A percentile compares a stretch with the other conserved stretches of the same genome.
Evolutionary conservation across 2,888 invertebrate species (phyloP).

Genomic region (Aelia acuminata): DNA sequence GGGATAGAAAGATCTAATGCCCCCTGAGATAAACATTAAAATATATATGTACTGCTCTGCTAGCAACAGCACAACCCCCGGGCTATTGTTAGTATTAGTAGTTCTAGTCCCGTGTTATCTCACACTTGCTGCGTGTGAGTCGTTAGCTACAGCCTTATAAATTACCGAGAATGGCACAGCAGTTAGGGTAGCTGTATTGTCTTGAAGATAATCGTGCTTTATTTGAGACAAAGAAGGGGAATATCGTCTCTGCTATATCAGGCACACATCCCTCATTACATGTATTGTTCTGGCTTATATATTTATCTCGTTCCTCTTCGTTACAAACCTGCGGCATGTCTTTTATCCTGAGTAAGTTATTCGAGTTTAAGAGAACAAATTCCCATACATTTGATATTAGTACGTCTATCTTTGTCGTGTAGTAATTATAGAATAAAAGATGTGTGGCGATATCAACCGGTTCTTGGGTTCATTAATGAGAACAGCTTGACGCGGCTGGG

Average conservation of each 20-base stretch:
- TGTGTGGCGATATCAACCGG: no score
- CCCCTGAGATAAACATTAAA: slow-evolving; percentile 4
- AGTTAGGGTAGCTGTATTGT: neutral
- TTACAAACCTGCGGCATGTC: neutral
- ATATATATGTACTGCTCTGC: neutral
- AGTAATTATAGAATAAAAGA: no score
- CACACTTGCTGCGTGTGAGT: neutral
- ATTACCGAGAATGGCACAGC: neutral
- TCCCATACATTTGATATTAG: no score
- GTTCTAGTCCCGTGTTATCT: neutral
- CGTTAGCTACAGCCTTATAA: neutral
- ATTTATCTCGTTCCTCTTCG: neutral
- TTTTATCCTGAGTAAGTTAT: neutral
- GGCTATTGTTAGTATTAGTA: slow-evolving; percentile 10
- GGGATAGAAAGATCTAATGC: neutral
- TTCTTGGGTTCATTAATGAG: no score
- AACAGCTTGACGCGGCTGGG: no score
- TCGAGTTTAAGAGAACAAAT: no score
- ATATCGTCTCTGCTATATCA: neutral
- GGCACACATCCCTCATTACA: neutral
- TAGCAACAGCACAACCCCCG: neutral
- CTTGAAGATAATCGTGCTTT: neutral
- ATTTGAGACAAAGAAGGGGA: neutral
- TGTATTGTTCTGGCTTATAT: neutral
- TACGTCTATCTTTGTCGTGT: no score